Evolutionary conservation across 2,113 vertebrate species (phyloP), one percentile per base, ranked within the genome.

Genomic region (Neodontobutis hainanensis): DNA sequence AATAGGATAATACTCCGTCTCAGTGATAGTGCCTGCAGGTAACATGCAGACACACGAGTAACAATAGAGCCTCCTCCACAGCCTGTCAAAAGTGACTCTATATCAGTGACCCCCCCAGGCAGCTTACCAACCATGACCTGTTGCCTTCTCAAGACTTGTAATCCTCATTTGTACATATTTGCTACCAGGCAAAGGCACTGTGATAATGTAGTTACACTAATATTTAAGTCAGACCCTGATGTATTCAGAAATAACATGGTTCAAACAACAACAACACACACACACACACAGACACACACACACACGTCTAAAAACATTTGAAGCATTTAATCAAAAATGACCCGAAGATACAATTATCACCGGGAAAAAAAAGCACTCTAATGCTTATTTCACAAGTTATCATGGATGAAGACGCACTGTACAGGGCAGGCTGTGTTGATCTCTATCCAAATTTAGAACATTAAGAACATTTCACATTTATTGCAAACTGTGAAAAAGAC

Each of bases 1-100:
- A 94, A 94, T 92, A 91, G 92, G 93, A 94, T 94, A 91, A 94
- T 92, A 89, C 87, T 89, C 87, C 87, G 90, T 91, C 88, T 90
- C 70, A 86, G 85, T 52, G 89, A 92, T 91, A 91, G 89, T 72
- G 90, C 92, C 92, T 89, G 84, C 89, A 91, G 91, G 92, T 92
- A 88, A 89, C 86, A 89, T 88, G 78, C 85, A 91, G 90, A 92
- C 88, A 91, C 87, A 87, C 85, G 80, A 71, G 81, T 84, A 90
- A 92, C 92, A 92, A 92, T 91, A 77, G 87, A 83, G 77, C 91
- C 92, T 92, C 89, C 91, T 91, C 92, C 92, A 91, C 89, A 89
- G 81, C 89, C 90, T 93, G 92, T 92, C 93, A 92, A 87, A 88
- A 84, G 70, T 88, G 87, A 89, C 91, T 90, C 85, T 89, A 89